These are phyloP conservation scores for Pristionchus mayeri DNA, from an alignment of 2,888 invertebrate species.

Conservation along the genomic window DNA sequence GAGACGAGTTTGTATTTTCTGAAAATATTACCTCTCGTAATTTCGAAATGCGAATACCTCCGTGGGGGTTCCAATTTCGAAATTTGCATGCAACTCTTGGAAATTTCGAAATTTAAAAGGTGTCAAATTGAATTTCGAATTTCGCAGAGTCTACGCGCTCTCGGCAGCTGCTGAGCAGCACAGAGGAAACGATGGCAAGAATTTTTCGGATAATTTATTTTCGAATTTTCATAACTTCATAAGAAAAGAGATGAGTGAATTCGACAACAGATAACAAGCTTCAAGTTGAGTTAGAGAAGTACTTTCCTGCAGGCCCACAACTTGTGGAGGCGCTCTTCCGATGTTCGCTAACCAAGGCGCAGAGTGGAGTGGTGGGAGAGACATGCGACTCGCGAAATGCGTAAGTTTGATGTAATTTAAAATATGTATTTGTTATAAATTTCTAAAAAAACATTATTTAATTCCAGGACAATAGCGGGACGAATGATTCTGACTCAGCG, in stretches of 20 bases:
- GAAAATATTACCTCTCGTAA: too few relatives aligned
- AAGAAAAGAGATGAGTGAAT: too few relatives aligned
- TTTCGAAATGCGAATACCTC: too few relatives aligned
- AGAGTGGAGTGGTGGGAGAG: conserved; percentile 58
- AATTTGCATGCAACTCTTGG: background rate
- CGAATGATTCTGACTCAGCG: conserved; percentile 68
- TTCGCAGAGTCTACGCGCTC: conserved; percentile 64
- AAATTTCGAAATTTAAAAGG: background rate
- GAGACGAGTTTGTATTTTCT: conserved; percentile 44
- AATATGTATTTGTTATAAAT: background rate
- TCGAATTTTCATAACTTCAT: too few relatives aligned
- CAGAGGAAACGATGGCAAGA: background rate
- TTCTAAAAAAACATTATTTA: background rate
- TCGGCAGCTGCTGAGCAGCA: conserved; percentile 50
- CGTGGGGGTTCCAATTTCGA: too few relatives aligned
- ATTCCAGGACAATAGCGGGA: conserved; percentile 61
- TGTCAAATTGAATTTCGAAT: too few relatives aligned
- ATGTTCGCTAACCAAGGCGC: conserved; percentile 63
- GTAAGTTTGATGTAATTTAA: too few relatives aligned
- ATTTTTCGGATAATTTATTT: too few relatives aligned
- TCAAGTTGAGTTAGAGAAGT: too few relatives aligned
- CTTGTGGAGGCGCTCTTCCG: conserved; percentile 63
- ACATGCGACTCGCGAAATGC: conserved; percentile 48
- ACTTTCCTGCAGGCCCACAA: conserved; percentile 52
- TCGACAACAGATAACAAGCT: too few relatives aligned